Evolutionary conservation across 1,140 invertebrate genomes (phyloP).

Genomic region (Lucilia cuprina): DNA sequence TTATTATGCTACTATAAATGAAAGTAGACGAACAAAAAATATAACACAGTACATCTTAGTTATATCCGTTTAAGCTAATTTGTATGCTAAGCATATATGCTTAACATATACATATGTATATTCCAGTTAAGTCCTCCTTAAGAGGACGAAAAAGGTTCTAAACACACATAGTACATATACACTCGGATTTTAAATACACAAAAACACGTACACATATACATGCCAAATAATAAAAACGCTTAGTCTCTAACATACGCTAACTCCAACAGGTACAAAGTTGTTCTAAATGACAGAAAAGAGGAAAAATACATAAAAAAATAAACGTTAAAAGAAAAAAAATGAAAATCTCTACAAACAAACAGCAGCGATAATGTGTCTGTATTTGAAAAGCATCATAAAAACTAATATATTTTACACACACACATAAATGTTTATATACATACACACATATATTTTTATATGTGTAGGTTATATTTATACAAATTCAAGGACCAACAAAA

Average conservation of each 20-base stretch:
- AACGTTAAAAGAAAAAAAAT: neutral
- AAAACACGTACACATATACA: no score
- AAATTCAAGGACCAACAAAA: neutral
- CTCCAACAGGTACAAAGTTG: neutral
- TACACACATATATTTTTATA: neutral
- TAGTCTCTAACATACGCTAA: neutral
- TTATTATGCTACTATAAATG: neutral
- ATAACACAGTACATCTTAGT: neutral
- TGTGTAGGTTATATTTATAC: neutral
- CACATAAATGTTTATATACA: neutral
- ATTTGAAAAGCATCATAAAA: neutral
- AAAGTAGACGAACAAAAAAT: neutral
- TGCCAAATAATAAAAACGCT: no score
- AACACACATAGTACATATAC: neutral
- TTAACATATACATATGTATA: conserved; percentile 8
- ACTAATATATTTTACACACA: neutral
- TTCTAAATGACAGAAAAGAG: neutral
- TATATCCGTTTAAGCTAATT: conserved; percentile 1
- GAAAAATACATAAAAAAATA: neutral
- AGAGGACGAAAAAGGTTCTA: neutral
- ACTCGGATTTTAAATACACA: no score
- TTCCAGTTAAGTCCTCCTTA: neutral
- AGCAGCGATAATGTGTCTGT: neutral
- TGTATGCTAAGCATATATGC: conserved; percentile 27
- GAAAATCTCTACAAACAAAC: neutral